Evolutionary conservation across 2,797 vertebrate genomes (phyloP), one percentile per base, ranked within the genome.

Genomic region (Steatocranus sp.): DNA sequence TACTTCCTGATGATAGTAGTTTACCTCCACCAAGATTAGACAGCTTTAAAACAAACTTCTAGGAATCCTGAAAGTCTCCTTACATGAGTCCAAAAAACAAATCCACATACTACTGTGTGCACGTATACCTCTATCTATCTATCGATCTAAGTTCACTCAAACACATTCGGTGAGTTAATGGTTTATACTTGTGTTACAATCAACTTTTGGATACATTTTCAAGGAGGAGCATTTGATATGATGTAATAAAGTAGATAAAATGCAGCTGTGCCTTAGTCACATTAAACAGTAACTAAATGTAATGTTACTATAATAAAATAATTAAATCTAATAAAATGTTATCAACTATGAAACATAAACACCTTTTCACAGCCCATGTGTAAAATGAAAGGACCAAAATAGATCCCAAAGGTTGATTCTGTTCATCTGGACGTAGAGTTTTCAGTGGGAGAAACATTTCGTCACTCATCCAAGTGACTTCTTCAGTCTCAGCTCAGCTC

Each of bases 361-460:
- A 38, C 30, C 61, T 66, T 38, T 66, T 20, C 5, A 38, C 61
- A 66, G 5, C 5, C 61, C n/a, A 23, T 63, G 18, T 63, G 34
- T 63, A 63, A 63, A 63, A 5, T 20, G 7, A 63, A 20, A 63
- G 32, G 18, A 14, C n/a, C 58, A 38, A 8, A 63, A 63, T 14
- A 61, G 58, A 63, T 66, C 25, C 53, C 53, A 30, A 56, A 10
- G 14, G 53, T 1, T 56, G 14, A 56, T 30, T 56, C 53, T 56
- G 53, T 30, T 0, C 0, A 30, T 56, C 53, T 56, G 53, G 53
- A 56, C 0, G 53, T 56, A 56, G 0, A 6, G 25, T 56, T 56
- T 56, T 56, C 25, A 30, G 25, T 6, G 14, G 53, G 25, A 56
- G 53, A 56, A 56, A 56, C 14, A 10, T 56, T 56, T 56, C 14